Conservation (phyloP, 1,140 invertebrate genomes). For the Eubasilissa regina region DNA sequence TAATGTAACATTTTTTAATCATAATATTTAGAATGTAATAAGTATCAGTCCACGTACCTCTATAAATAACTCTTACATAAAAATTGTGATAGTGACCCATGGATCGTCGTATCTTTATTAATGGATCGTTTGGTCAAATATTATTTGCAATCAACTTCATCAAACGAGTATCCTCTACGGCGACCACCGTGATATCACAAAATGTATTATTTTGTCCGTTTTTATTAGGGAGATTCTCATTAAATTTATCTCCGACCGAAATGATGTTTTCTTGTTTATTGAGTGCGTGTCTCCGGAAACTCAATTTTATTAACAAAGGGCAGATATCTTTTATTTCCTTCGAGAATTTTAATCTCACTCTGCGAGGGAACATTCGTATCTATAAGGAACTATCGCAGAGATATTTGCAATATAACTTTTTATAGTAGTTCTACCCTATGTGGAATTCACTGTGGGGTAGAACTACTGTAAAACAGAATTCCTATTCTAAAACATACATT, state of each 20-base stretch:
- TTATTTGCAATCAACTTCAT: constrained; percentile 25
- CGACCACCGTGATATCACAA: not conserved
- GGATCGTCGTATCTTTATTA: not conserved
- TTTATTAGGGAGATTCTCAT: constrained; percentile 24
- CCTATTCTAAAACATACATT: too few species aligned
- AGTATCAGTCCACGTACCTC: too few species aligned
- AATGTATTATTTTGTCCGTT: constrained; percentile 13
- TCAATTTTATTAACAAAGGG: constrained; percentile 21
- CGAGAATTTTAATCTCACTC: not conserved
- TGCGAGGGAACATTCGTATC: not conserved
- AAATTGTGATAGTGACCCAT: too few species aligned
- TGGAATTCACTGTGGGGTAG: too few species aligned
- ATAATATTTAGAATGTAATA: too few species aligned
- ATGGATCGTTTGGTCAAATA: constrained; percentile 4
- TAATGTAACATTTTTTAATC: too few species aligned
- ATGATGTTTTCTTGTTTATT: constrained; percentile 34
- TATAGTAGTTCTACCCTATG: too few species aligned
- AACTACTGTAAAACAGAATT: too few species aligned
- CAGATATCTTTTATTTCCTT: constrained; percentile 15
- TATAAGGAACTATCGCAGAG: too few species aligned
- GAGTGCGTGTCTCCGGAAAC: constrained; percentile 25
- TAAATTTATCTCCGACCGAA: constrained; percentile 25
- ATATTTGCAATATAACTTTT: too few species aligned
- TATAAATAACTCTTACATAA: too few species aligned
- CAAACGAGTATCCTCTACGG: not conserved